Base-by-base conservation (phyloP, 2,888 invertebrate species). In the Macropis europaea region DNA sequence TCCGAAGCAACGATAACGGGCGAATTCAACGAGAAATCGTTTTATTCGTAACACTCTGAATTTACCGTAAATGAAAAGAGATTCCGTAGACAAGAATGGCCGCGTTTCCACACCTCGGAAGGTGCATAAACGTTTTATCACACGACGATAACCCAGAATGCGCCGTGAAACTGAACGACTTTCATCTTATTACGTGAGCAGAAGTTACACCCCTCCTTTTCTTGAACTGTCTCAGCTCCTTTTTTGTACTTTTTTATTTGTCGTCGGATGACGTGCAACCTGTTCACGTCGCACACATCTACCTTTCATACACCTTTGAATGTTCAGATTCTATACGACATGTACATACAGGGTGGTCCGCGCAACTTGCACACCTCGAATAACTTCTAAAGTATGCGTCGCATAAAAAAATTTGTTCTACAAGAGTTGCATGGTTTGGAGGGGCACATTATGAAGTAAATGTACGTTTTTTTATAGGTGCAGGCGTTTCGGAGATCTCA, bases 41-140 rank as follows among this genome's bases (percentile, higher is more conserved):
- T 47, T 45, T 59, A 22, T 52, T 53, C n/a, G 40, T 26, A 19
- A 13, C 28, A 15, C 30, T 9, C 5, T 19, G 50, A 63, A 59
- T 70, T 53, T 34, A 53, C 13, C 38, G 53, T 28, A 54, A n/a
- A 30, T 42, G 52, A 50, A 42, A 60, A 24, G 45, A 68, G 52
- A 67, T 67, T 67, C 47, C 45, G 28, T 11, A 17, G 2, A 26
- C 45, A 26, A 32, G 24, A 54, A 48, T 43, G 17, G 30, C n/a
- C 34, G 42, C 34, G 19, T 50, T 38, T 54, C 59, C 61, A 28
- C 61, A 28, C 11, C 40, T 57, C 15, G 30, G 64, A 43, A 61
- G 52, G 34, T 56, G 53, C 52, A 57, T 71, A 71, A 71, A 57
- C 42, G 73, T 40, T 66, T 66, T 61, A 57, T 66, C 71, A 57